Conservation (phyloP, 2,113 vertebrate species). For the Catharus minimus region DNA sequence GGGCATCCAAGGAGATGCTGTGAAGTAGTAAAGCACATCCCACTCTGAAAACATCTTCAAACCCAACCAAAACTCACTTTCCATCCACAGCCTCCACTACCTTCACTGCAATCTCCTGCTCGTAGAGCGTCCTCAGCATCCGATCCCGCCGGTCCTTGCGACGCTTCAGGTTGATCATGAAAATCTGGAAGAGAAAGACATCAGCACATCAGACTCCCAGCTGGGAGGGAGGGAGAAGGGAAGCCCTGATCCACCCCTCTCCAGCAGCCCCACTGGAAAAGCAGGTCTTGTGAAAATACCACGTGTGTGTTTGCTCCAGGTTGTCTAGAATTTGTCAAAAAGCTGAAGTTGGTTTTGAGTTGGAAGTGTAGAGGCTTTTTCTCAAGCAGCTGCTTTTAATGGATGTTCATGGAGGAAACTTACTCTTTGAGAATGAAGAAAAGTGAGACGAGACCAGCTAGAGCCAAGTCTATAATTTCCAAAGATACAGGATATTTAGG, state of each 20-base stretch:
- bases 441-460: not conserved
- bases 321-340: not conserved
- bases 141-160: slow-evolving; percentile 87
- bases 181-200: slow-evolving; percentile 77
- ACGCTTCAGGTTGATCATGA: slow-evolving; percentile 93
- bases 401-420: not conserved
- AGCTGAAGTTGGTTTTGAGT: not conserved
- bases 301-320: not conserved
- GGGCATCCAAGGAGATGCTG: not conserved
- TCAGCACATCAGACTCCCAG: not conserved
- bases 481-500: not conserved
- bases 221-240: not conserved
- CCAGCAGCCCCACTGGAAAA: not conserved
- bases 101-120: slow-evolving; percentile 84
- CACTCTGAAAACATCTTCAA: not conserved
- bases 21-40: not conserved
- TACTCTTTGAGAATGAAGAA: not conserved
- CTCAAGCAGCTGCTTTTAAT: not conserved
- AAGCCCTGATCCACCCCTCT: not conserved
- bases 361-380: not conserved
- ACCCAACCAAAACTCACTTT: slow-evolving; percentile 80
- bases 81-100: slow-evolving; percentile 91
- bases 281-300: not conserved
- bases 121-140: slow-evolving; percentile 86
- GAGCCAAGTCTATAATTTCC: not conserved